Conservation (phyloP, 2,888 invertebrate genomes). For the Odontomyia ornata region DNA sequence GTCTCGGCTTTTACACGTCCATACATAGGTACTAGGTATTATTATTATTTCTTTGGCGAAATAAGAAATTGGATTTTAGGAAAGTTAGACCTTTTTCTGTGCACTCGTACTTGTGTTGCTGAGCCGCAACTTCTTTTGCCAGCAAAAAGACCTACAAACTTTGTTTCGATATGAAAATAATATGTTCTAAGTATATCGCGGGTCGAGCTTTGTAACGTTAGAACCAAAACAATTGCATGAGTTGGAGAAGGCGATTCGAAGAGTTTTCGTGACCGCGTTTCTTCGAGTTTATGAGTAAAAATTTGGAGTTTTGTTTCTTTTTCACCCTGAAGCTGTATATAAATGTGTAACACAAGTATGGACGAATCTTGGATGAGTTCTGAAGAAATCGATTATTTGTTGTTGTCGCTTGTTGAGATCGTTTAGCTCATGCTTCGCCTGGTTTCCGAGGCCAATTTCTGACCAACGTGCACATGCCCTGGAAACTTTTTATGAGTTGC, state of each 20-base stretch:
- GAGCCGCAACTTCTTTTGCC: not conserved
- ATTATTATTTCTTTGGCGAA: conserved; percentile 3
- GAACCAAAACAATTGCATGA: not conserved
- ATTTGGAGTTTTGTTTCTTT: not conserved
- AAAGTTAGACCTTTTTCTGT: conserved; percentile 25
- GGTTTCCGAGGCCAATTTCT: not conserved
- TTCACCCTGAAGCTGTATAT: not conserved
- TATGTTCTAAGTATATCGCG: not conserved
- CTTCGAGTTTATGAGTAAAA: not conserved
- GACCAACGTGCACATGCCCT: not conserved
- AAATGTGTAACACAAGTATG: not conserved
- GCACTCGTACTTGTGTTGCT: not conserved
- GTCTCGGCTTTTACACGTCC: not conserved
- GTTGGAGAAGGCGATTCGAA: not conserved
- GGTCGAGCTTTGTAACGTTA: not conserved
- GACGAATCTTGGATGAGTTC: not conserved
- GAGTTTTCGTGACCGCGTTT: not conserved
- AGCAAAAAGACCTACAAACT: conserved; percentile 2
- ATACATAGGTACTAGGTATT: not conserved
- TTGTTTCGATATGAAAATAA: not conserved
- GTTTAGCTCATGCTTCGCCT: not conserved
- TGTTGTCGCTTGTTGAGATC: not conserved
- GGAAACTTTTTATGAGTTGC: not conserved
- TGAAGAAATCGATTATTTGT: not conserved
- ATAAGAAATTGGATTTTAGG: conserved; percentile 5